Base-by-base conservation (phyloP, 2,113 vertebrate species). In the Puffinus mauretanicus region DNA sequence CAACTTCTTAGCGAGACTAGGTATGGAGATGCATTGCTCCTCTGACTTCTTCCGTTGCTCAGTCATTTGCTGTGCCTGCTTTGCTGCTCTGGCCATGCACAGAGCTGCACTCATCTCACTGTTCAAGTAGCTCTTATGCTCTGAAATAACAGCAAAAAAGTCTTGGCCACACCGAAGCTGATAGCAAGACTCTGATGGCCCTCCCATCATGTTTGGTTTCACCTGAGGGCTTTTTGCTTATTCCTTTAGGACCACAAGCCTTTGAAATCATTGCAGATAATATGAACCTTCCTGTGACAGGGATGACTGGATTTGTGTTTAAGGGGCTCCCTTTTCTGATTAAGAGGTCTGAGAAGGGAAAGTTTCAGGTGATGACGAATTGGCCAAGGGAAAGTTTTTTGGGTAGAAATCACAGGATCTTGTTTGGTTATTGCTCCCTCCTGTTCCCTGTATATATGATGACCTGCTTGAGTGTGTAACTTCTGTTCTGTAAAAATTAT, bases 11-110 rank as follows among this genome's bases (percentile, higher is more conserved):
- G 54, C 0, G 1, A 55, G 85, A 78, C 4, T n/a, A 27, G 26
- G 9, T 64, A 11, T 12, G 42, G 55, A 49, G 38, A n/a, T 14
- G 4, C 5, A 8, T 44, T 78, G 32, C 16, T 91, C 15, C 66
- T 78, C 32, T 26, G n/a, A 70, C 32, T 64, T 58, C 30, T 86
- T 36, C 6, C 5, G 61, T 14, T 80, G 42, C 38, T 38, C 34
- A 6, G 36, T 44, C 4, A 3, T 67, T 46, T 57, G 30, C 29
- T 55, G 17, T n/a, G 17, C 25, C 25, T 58, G 38, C 14, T 80
- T 40, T 36, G 24, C 13, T 0, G 0, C n/a, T 55, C 44, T 67
- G 34, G 44, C 25, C 3, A 1, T 13, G 66, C 4, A 1, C 17
- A 65, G 62, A 47, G 22, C 40, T 69, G 51, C 13, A 8, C 18